Base-by-base conservation (phyloP, 2,888 invertebrate genomes). In the Amphimallon solstitiale region DNA sequence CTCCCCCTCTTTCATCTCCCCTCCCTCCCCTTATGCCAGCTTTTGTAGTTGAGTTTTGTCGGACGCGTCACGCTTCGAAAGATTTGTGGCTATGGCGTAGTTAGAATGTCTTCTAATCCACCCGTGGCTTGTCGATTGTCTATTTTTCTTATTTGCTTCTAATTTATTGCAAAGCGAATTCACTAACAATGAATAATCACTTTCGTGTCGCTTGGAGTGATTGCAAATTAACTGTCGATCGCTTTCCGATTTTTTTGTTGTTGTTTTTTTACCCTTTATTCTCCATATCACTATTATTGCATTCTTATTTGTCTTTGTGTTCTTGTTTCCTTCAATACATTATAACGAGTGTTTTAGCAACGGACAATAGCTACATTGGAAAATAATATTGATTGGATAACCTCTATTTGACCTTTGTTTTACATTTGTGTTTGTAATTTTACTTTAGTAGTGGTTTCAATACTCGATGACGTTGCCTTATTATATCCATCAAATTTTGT, bases 61-160 rank as follows among this genome's bases (percentile, higher is more conserved):
- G 40, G 51, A 49, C 34, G 49, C 49, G 65, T 60, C 51, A 65
- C 60, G 60, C 43, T 54, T 60, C 60, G 48, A 49, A 59, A 65
- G 65, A 65, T 65, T 65, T 65, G 65, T 65, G 56, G 51, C 60
- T 15, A 23, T 59, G 37, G 29, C 59, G 21, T 51, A 60, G 60
- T 29, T 60, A 49, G 49, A 60, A 40, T 59, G 59, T 60, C 49
- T 65, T 49, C 48, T 54, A 52, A 56, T 34, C 43, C 12, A 45
- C 37, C 48, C 15, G 49, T 65, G 45, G 29, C 46, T 21, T 14
- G 46, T 35, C 52, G 29, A 35, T 21, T 14, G 46, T 35, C 52
- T 54, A 40, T 64, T 48, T 64, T 23, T 64, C 46, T 64, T 56
- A 29, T 54, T 64, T 46, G 35, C 62, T 10, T 15, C 17, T 62